Evolutionary conservation across 53 echinoderm and acorn worm species (phyloP).

Genomic region (Actinopyga echinites): DNA sequence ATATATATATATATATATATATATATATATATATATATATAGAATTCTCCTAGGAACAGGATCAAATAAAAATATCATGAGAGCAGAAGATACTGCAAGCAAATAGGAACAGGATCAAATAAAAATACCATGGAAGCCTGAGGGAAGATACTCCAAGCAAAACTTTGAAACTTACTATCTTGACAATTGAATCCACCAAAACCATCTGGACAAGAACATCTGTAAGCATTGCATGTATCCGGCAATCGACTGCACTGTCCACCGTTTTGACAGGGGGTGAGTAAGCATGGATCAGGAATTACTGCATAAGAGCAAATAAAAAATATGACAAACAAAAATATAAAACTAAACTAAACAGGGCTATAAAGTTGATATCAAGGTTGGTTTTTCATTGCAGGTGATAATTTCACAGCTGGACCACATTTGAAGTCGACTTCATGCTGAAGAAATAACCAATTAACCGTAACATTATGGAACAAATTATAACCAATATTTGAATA

Average conservation of each 20-base stretch:
- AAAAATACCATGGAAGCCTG: neutral
- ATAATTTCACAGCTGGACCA: too few relatives aligned
- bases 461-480: too few relatives aligned
- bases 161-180: conserved; percentile 36
- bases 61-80: neutral
- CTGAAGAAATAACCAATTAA: too few relatives aligned
- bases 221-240: conserved; percentile 53
- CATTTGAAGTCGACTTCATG: too few relatives aligned
- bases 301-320: conserved; percentile 18
- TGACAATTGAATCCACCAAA: conserved; percentile 57
- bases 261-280: conserved; percentile 61
- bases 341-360: too few relatives aligned
- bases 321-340: too few relatives aligned
- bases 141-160: neutral
- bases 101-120: neutral
- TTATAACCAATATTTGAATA: too few relatives aligned
- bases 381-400: too few relatives aligned
- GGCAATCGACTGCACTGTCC: conserved; percentile 39
- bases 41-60: neutral
- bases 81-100: neutral
- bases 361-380: too few relatives aligned
- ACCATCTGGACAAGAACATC: conserved; percentile 36
- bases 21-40: too few relatives aligned
- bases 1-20: too few relatives aligned
- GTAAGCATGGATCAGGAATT: conserved; percentile 56